Evolutionary conservation across 2,797 vertebrate genomes (phyloP), one percentile per base, ranked within the genome.

Genomic region (Manis pentadactyla): DNA sequence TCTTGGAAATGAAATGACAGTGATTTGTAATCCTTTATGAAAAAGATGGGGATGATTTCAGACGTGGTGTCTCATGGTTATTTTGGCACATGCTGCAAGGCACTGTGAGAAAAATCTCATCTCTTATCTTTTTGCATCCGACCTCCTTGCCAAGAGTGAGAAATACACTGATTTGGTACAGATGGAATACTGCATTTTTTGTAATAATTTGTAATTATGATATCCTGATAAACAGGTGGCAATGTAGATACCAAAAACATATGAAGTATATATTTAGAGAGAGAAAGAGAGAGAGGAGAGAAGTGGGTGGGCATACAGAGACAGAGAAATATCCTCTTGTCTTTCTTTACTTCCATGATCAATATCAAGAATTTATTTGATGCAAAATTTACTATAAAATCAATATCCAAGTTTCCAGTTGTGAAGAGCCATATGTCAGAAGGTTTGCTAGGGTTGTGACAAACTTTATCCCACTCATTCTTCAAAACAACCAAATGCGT

Each of bases 1-100:
- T 68, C 53, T 89, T 96, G 19, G 68, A 93, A 97, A 93, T 89
- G 10, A 95, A 93, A 92, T 85, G 55, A 89, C 57, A 93, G 34
- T 18, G 31, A 90, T 96, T 96, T 92, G 55, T 63, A 94, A 96
- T 97, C 27, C 15, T 93, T 94, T 78, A 46, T 75, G 37, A 79
- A 63, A 94, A 88, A 90, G 18, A 86, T 90, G 53, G 27, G 25
- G 68, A 90, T 93, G 34, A 86, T 87, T 96, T 96, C 31, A 61
- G 55, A 69, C 59, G 55, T 82, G 49, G 39, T 94, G 71, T 90
- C 21, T 96, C 55, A 64, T 13, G 0, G n/a, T 63, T 77, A 1
- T 81, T 94, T 87, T 97, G 71, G 83, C 68, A 94, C 46, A 63
- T 46, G 8, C 25, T 93, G 7, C 37, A 87, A 95, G 23, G 9